Evolutionary conservation across 2,888 invertebrate species (phyloP).

Genomic region (Chouioia cunea): DNA sequence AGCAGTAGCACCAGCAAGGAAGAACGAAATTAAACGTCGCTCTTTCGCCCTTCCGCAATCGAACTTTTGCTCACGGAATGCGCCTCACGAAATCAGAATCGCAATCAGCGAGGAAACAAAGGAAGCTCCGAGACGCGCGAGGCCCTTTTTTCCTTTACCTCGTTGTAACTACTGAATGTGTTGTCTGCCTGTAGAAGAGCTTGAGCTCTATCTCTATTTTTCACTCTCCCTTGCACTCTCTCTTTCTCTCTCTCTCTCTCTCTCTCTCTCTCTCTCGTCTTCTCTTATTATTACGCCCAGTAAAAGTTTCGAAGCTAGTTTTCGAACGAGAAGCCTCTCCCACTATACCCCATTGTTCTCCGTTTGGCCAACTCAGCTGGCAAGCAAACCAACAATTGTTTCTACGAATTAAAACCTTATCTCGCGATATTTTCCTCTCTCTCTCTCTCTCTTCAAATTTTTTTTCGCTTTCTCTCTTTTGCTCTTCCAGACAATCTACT

Average conservation of each 20-base stretch:
- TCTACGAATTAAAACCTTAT: slow-evolving; percentile 22
- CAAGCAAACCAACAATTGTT: background rate
- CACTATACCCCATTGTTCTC: slow-evolving; percentile 13
- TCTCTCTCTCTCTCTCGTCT: background rate
- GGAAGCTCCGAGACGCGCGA: background rate
- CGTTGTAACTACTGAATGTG: no score
- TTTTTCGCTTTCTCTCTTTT: background rate
- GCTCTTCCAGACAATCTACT: no score
- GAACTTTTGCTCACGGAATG: slow-evolving; percentile 22
- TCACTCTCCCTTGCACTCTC: no score
- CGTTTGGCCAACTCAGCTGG: slow-evolving; percentile 11
- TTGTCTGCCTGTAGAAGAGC: no score
- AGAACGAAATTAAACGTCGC: slow-evolving; percentile 33
- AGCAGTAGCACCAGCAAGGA: background rate
- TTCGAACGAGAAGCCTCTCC: background rate
- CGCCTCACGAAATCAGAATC: slow-evolving; percentile 35
- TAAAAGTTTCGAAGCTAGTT: slow-evolving; percentile 15
- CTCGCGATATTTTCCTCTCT: background rate
- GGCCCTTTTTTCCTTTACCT: background rate
- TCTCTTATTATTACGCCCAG: slow-evolving; percentile 23
- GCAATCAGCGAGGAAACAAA: slow-evolving; percentile 37
- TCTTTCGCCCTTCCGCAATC: slow-evolving; percentile 8
- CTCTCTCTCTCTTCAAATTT: background rate
- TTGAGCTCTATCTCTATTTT: no score
- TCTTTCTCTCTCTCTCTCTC: background rate